Evolutionary conservation across 2,797 vertebrate genomes (phyloP), one percentile per base, ranked within the genome.

Genomic region (Microcaecilia unicolor): DNA sequence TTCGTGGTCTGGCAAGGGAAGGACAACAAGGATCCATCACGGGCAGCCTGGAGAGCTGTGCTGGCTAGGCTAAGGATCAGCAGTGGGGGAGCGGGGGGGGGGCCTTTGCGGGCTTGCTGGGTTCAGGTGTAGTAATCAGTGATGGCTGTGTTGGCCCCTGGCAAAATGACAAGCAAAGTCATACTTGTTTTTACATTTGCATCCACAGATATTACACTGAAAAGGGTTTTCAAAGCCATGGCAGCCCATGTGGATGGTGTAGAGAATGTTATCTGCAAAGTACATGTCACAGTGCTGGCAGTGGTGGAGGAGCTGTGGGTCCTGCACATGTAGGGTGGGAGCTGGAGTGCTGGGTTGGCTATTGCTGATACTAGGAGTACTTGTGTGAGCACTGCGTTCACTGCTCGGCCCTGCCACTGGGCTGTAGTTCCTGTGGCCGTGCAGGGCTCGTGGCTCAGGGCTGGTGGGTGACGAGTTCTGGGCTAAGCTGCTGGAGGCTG

Each of bases 241-340:
- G 51, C 95, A 98, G 4, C 96, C 95, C 95, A 99, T 99, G 55
- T 99, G 95, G 53, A 99, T 97, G 16, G 95, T 98, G 61, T 94
- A 99, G 15, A 98, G 91, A 70, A 98, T 93, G 62, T 99, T 99
- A 78, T 99, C 96, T 0, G 95, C 92, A 53, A 97, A 98, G 75
- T 92, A 97, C 84, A 98, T 93, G 75, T 97, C 93, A 87, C 96
- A 99, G 85, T 99, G 95, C 59, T 91, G 92, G 82, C 96, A 99
- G 75, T 93, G 94, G 64, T 97, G 92, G 30, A 92, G 81, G 39
- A 89, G 77, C 71, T 97, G 91, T 1, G 89, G 87, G 52, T 98
- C 92, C 65, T 92, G 93, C 30, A 80, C 77, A 0, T 88, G 81
- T 45, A 88, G 76, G 49, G 86, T 67, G 0, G 89, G 91, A 5